These are phyloP conservation scores for Tetranychus cinnabarinus DNA, from an alignment of 1,140 invertebrate genomes.

Conservation along the genomic window DNA sequence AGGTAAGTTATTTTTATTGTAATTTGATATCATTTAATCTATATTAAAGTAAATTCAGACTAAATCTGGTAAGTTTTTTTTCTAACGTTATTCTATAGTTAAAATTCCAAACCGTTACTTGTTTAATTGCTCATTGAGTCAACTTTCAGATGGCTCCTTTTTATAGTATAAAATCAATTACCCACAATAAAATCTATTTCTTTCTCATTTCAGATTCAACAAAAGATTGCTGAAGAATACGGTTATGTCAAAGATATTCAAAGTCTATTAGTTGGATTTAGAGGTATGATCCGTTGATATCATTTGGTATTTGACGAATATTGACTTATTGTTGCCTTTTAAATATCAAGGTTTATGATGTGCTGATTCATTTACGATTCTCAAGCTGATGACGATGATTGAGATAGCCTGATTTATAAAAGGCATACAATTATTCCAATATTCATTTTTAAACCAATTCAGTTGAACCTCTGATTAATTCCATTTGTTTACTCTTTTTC, in stretches of 20 bases:
- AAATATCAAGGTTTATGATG: not conserved
- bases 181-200: not conserved
- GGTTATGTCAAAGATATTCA: constrained; percentile 64
- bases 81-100: too few species aligned
- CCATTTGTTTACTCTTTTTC: too few species aligned
- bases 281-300: not conserved
- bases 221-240: constrained; percentile 67
- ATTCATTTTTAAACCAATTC: too few species aligned
- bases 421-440: too few species aligned
- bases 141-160: too few species aligned
- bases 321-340: too few species aligned
- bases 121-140: too few species aligned
- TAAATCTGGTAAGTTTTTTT: too few species aligned
- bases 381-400: not conserved
- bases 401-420: not conserved
- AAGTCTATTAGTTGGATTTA: constrained; percentile 35
- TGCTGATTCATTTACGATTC: not conserved
- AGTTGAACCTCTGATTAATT: too few species aligned
- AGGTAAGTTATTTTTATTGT: constrained; percentile 27
- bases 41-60: not conserved
- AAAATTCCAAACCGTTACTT: too few species aligned
- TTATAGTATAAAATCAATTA: too few species aligned
- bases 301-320: too few species aligned
- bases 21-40: not conserved
- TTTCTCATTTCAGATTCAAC: constrained; percentile 41